Percentiles rank a stretch among this genome's conserved stretches.
Conservation (phyloP, 2,113 vertebrate genomes). For the Anguilla japonica region DNA sequence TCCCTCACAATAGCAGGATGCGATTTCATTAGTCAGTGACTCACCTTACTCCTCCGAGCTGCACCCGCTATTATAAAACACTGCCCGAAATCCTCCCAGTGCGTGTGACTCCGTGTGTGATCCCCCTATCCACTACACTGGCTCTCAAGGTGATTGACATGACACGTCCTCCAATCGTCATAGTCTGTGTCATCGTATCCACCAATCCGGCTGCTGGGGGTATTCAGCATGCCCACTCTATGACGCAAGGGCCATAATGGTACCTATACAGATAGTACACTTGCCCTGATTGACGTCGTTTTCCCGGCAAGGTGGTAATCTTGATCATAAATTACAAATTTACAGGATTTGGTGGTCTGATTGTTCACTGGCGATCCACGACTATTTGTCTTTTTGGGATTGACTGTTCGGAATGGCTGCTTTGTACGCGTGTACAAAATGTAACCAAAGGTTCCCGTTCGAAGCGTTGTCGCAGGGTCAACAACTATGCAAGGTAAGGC, state of each 20-base stretch:
- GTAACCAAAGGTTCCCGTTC: slow-evolving; percentile 94
- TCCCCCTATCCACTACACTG: neutral
- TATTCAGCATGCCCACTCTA: slow-evolving; percentile 1
- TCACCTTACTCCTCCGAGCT: neutral
- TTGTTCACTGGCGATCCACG: neutral
- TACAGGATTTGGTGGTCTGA: neutral
- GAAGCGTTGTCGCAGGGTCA: slow-evolving; percentile 96
- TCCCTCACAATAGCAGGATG: neutral
- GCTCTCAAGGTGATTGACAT: neutral
- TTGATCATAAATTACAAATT: neutral
- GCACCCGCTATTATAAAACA: neutral
- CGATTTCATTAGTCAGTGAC: neutral
- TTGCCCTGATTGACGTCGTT: neutral
- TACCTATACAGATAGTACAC: slow-evolving; percentile 11
- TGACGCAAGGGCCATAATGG: slow-evolving; percentile 15
- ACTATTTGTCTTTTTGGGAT: neutral
- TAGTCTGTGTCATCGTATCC: neutral
- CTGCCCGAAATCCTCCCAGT: neutral
- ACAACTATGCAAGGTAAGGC: slow-evolving; percentile 91
- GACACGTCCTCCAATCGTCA: neutral
- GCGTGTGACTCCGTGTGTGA: neutral
- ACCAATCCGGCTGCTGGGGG: neutral
- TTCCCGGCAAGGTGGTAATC: neutral
- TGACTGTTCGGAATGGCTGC: slow-evolving; percentile 52
- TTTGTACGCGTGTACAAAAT: slow-evolving; percentile 95